A percentile compares a stretch with the other conserved stretches of the same genome.
Conservation (phyloP, 2,888 invertebrate species). For the Tetanocera ferruginea region DNA sequence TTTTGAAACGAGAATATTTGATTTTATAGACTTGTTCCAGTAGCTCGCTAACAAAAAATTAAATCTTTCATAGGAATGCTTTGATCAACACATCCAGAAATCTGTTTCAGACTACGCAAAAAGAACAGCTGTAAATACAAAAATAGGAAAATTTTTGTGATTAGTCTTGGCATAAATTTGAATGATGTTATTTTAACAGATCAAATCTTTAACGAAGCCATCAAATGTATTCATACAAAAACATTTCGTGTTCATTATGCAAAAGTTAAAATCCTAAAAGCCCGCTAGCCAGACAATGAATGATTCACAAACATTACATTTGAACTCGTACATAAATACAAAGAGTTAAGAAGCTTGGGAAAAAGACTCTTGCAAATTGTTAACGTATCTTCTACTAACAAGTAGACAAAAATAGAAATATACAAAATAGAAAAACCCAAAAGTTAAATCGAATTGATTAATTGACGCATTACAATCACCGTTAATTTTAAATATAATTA, state of each 20-base stretch:
- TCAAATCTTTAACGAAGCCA: not conserved
- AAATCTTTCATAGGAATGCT: too few relatives aligned
- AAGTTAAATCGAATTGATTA: slow-evolving; percentile 6
- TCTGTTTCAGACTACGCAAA: too few relatives aligned
- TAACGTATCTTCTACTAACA: not conserved
- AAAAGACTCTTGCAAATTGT: not conserved
- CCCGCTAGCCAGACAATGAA: not conserved
- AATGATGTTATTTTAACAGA: too few relatives aligned
- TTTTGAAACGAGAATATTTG: too few relatives aligned
- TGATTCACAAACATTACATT: not conserved
- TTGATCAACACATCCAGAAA: too few relatives aligned
- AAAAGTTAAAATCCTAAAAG: not conserved
- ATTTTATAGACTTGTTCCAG: too few relatives aligned
- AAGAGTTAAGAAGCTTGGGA: not conserved
- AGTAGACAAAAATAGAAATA: not conserved
- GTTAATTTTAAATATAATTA: slow-evolving; percentile 21
- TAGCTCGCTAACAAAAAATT: too few relatives aligned
- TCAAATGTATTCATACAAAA: not conserved
- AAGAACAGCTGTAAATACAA: too few relatives aligned
- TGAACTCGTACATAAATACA: not conserved
- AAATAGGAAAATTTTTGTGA: too few relatives aligned
- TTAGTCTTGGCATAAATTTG: too few relatives aligned
- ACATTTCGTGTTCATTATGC: not conserved
- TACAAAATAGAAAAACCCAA: not conserved
- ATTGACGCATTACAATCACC: slow-evolving; percentile 6